Evolutionary conservation across 2,888 invertebrate species (phyloP).

Genomic region (Anoncus sp.): DNA sequence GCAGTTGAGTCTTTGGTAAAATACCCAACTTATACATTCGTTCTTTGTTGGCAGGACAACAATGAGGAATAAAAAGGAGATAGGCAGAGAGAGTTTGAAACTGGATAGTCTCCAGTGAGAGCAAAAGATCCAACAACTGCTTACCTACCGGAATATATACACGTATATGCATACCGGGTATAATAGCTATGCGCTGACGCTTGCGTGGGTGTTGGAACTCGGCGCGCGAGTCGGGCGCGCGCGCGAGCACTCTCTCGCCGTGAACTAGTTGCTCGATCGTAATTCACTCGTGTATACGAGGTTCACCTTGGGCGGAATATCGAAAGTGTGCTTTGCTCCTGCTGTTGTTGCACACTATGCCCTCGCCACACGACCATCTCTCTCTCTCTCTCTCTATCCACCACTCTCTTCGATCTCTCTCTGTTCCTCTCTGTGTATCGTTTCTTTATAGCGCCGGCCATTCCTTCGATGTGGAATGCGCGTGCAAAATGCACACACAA

Average conservation of each 20-base stretch:
- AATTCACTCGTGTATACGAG: conserved; percentile 65
- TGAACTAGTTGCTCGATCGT: conserved; percentile 66
- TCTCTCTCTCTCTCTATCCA: conserved; percentile 34
- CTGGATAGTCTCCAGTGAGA: conserved; percentile 53
- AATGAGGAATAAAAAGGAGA: conserved; percentile 10
- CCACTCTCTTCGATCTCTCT: conserved; percentile 23
- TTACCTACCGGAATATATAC: conserved; percentile 42
- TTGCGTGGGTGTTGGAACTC: conserved; percentile 66
- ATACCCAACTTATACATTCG: conserved; percentile 29
- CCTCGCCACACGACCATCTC: conserved; percentile 47
- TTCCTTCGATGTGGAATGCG: conserved; percentile 63
- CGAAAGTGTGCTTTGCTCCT: conserved; percentile 62
- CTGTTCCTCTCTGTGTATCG: conserved; percentile 24
- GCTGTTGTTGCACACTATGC: conserved; percentile 51
- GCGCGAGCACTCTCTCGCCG: conserved; percentile 66
- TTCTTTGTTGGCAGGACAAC: conserved; percentile 11
- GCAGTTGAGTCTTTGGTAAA: conserved; percentile 47
- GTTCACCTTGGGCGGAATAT: conserved; percentile 64
- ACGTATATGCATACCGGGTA: conserved; percentile 23
- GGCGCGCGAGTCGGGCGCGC: conserved; percentile 64
- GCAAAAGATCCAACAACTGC: conserved; percentile 58
- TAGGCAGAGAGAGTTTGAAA: conserved; percentile 49
- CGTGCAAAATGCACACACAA: conserved; percentile 64
- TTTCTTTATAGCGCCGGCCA: conserved; percentile 11
- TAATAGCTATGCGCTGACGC: conserved; percentile 60